Percentiles rank a stretch among this genome's conserved stretches.
phyloP scores from a whole-genome alignment of 2,797 vertebrate species.

The Alosa sapidissima region DNA sequence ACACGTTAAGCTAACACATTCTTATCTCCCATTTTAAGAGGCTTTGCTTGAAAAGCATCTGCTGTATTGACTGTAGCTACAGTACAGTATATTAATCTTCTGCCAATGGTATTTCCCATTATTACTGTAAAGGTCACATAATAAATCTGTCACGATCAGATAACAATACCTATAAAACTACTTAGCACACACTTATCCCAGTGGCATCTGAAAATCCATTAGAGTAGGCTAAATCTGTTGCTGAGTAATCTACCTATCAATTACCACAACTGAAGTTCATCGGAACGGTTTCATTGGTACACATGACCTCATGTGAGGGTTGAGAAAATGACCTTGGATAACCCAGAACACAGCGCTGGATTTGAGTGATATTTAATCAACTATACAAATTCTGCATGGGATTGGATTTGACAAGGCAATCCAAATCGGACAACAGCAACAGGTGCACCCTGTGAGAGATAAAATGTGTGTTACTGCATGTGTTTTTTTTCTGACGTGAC shows the following conservation, averaged over 20 bases:
- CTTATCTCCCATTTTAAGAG: not conserved
- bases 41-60: not conserved
- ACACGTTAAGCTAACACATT: not conserved
- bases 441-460: not conserved
- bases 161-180: not conserved
- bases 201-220: not conserved
- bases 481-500: too few species aligned
- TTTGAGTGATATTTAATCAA: not conserved
- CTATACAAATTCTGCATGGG: not conserved
- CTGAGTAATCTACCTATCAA: not conserved
- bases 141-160: not conserved
- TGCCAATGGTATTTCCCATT: not conserved
- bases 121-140: not conserved
- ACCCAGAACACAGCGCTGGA: not conserved
- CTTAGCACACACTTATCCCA: not conserved
- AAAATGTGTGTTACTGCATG: too few species aligned
- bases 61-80: not conserved
- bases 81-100: not conserved
- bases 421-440: not conserved
- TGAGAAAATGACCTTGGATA: not conserved
- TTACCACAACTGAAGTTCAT: not conserved
- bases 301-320: not conserved
- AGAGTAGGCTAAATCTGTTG: not conserved
- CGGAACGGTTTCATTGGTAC: not conserved
- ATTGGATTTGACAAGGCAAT: not conserved